Base-by-base conservation (phyloP, 1,140 invertebrate species). In the Piezodorus guildinii region DNA sequence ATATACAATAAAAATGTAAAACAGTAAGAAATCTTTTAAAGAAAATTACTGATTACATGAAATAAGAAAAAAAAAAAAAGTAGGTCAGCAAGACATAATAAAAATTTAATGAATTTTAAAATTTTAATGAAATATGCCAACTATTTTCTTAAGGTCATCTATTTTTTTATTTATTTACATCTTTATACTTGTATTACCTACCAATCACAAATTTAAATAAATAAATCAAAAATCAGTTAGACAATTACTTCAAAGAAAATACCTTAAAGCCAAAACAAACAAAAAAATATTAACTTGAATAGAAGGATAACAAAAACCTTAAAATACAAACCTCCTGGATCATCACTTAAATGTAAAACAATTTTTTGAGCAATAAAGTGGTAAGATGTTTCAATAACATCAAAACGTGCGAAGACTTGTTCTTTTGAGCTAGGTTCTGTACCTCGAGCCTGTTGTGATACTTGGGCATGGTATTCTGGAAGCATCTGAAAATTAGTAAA, bases 341-440 rank as follows among this genome's bases (percentile, higher is more conserved):
- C 96, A 77, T 99, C 96, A 75, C 93, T 98, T 43, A 99, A 82
- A 79, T 99, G 96, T 49, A 99, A 79, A 78, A 98, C 93, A 71
- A 99, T 93, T 71, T 90, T 83, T 60, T 92, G 88, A 65, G 91
- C 92, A 63, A 94, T 82, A 72, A 99, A 85, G 77, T 99, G 96
- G 79, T 97, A 96, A 0, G 95, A 98, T 0, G 96, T 98, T 78
- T 98, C 95, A 8, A 89, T 78, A 30, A 99, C 92, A 79, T 99
- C 95, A 77, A 91, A 94, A 64, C 82, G 82, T 19, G 84, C 81
- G 77, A 98, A 98, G 71, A 91, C 80, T 70, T 81, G 83, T 39
- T 82, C 79, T 30, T 82, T 77, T 49, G 78, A 73, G 59, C 76
- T 77, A 51, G 61, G 71, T 54, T 72, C 62, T 73, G 70, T 76